Conservation (phyloP, 2,113 vertebrate species). For the Mugil cephalus region DNA sequence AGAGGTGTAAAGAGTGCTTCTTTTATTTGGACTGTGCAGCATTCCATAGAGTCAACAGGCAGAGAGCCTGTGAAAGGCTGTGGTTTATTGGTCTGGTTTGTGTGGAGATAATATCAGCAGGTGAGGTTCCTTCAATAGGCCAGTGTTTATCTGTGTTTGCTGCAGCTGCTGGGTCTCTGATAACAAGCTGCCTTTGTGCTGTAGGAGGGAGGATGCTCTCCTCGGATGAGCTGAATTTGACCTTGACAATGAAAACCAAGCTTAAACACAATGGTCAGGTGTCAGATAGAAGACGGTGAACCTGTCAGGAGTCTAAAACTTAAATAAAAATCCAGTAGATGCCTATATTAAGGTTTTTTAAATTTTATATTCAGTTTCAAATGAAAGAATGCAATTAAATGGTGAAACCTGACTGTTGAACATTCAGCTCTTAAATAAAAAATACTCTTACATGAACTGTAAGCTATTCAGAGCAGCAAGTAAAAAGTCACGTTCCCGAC, state of each 20-base stretch:
- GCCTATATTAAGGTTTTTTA: too few species aligned
- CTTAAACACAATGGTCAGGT: slow-evolving; percentile 29
- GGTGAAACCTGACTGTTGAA: neutral
- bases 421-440: slow-evolving; percentile 7
- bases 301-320: too few species aligned
- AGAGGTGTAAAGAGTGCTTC: slow-evolving; percentile 61
- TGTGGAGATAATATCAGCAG: slow-evolving; percentile 84
- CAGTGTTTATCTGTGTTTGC: slow-evolving; percentile 78
- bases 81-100: slow-evolving; percentile 75
- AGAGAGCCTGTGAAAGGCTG: slow-evolving; percentile 73
- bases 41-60: slow-evolving; percentile 72
- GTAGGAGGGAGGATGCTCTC: slow-evolving; percentile 53
- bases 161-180: slow-evolving; percentile 79
- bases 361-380: neutral
- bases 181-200: slow-evolving; percentile 70
- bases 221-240: slow-evolving; percentile 59
- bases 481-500: slow-evolving; percentile 15
- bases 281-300: neutral
- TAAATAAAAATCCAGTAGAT: too few species aligned
- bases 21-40: slow-evolving; percentile 63
- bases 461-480: slow-evolving; percentile 4
- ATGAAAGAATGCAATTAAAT: neutral
- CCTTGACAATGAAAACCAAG: slow-evolving; percentile 44
- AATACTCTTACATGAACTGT: slow-evolving; percentile 19
- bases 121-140: slow-evolving; percentile 80